These are phyloP conservation scores for Schrankia costaestrigalis DNA, from an alignment of 2,888 invertebrate species.

Conservation along the genomic window DNA sequence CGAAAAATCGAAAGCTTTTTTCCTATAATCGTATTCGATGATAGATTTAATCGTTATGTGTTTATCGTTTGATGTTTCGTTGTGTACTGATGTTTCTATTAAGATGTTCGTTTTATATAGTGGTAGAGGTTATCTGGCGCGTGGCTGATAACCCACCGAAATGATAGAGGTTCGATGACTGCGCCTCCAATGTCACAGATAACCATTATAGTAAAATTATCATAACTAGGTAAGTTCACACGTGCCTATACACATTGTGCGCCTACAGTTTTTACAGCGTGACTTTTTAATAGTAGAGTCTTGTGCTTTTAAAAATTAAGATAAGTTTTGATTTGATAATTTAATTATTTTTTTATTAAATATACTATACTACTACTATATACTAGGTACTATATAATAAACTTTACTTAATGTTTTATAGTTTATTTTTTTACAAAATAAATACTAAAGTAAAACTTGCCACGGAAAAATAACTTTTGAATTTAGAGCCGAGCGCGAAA, in stretches of 20 bases:
- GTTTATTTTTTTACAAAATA: too few relatives aligned
- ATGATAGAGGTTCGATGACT: slow-evolving; percentile 72
- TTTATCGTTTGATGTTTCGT: slow-evolving; percentile 48
- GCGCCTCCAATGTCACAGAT: slow-evolving; percentile 68
- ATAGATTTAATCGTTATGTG: slow-evolving; percentile 19
- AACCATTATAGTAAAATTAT: slow-evolving; percentile 71
- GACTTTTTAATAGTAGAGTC: background rate
- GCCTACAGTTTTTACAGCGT: background rate
- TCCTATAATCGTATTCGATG: slow-evolving; percentile 9
- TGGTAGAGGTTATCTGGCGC: slow-evolving; percentile 67
- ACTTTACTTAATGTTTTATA: too few relatives aligned
- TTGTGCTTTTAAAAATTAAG: too few relatives aligned
- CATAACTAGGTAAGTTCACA: slow-evolving; percentile 40
- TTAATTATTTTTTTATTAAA: too few relatives aligned
- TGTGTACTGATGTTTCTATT: slow-evolving; percentile 55
- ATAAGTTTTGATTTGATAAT: too few relatives aligned
- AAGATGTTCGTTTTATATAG: slow-evolving; percentile 58
- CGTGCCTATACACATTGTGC: slow-evolving; percentile 9
- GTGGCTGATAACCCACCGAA: slow-evolving; percentile 71
- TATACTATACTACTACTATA: too few relatives aligned
- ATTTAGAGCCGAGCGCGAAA: too few relatives aligned
- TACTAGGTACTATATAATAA: too few relatives aligned
- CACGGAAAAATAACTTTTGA: too few relatives aligned
- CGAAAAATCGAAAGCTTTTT: slow-evolving; percentile 15
- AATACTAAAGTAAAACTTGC: too few relatives aligned